A percentile compares a stretch with the other conserved stretches of the same genome.
Evolutionary conservation across 1,140 invertebrate genomes (phyloP).

Genomic region (Cotesia vestalis): DNA sequence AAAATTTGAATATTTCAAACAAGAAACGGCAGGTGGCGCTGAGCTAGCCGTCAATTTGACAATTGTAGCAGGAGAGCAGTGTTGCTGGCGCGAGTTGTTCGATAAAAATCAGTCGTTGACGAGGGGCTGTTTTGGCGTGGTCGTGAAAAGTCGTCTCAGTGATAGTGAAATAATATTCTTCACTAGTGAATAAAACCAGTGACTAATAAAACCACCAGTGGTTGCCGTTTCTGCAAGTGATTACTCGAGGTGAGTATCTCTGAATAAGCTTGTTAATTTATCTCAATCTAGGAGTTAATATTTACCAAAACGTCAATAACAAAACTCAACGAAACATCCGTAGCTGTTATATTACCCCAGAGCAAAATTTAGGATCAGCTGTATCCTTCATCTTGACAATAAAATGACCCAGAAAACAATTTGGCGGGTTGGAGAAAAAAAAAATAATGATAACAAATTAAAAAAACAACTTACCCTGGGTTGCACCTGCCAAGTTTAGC

Average conservation of each 20-base stretch:
- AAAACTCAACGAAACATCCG: background rate
- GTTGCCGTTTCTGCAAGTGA: slow-evolving; percentile 24
- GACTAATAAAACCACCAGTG: background rate
- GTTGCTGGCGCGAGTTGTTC: slow-evolving; percentile 7
- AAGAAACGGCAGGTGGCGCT: too few relatives aligned
- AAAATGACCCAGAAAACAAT: slow-evolving; percentile 24
- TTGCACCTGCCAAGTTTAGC: slow-evolving; percentile 24
- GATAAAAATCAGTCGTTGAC: slow-evolving; percentile 30
- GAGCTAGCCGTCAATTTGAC: too few relatives aligned
- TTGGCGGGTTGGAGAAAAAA: slow-evolving; percentile 3
- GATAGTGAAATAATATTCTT: slow-evolving; percentile 17
- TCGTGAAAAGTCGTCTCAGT: background rate
- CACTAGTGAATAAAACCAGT: background rate
- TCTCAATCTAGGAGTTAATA: background rate
- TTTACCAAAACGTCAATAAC: background rate
- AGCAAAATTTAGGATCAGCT: slow-evolving; percentile 24
- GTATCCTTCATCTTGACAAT: slow-evolving; percentile 11
- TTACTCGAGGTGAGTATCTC: slow-evolving; percentile 28
- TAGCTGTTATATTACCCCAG: background rate
- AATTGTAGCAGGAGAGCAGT: background rate
- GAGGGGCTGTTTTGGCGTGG: slow-evolving; percentile 24
- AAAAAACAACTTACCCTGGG: background rate
- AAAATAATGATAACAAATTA: background rate
- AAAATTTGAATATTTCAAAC: too few relatives aligned
- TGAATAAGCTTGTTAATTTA: background rate